phyloP scores from a whole-genome alignment of 1,140 invertebrate genomes.

The Oppia nitens region DNA sequence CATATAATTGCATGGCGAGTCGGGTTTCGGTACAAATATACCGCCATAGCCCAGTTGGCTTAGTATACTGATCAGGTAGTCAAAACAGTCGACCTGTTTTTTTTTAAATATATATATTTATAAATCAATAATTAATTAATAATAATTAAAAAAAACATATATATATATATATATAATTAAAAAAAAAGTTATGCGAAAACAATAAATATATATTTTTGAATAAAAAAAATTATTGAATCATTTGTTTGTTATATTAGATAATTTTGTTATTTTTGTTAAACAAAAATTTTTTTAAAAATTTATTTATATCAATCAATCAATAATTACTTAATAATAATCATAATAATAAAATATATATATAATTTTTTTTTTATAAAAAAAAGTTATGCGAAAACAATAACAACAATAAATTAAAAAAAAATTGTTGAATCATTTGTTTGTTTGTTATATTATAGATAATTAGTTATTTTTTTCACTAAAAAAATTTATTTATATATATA shows the following conservation, averaged over 20 bases:
- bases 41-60: slow-evolving; percentile 46
- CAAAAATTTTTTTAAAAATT: too few species aligned
- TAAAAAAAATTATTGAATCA: background rate
- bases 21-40: slow-evolving; percentile 55
- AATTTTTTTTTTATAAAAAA: too few species aligned
- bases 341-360: background rate
- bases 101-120: background rate
- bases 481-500: background rate
- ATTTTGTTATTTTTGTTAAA: background rate
- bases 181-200: background rate
- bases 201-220: background rate
- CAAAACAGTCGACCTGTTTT: slow-evolving; percentile 51
- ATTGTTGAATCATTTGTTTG: background rate
- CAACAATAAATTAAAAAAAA: background rate
- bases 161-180: too few species aligned
- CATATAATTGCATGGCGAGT: slow-evolving; percentile 57
- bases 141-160: background rate
- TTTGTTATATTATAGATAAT: background rate
- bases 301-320: background rate
- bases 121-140: background rate
- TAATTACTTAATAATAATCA: background rate
- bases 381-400: background rate
- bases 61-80: slow-evolving; percentile 43
- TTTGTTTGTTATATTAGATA: background rate
- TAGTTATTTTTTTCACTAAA: background rate